Conservation (phyloP, 2,888 invertebrate genomes). For the Blastobasis lacticolella region DNA sequence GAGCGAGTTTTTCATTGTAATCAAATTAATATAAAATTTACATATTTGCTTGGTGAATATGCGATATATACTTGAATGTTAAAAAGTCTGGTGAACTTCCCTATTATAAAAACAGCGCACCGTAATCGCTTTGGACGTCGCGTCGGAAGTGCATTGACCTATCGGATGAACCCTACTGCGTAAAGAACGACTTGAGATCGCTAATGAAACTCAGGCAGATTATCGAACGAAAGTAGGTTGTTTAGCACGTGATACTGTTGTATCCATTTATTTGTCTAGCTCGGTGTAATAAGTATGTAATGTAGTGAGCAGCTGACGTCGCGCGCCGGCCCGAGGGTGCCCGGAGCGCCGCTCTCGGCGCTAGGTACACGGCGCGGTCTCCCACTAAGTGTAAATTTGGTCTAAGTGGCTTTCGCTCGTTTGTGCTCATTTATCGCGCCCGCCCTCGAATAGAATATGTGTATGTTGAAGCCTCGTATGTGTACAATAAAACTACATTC, state of each 20-base stretch:
- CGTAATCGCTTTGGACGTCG: conserved; percentile 60
- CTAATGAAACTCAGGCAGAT: not conserved
- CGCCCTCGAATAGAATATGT: conserved; percentile 50
- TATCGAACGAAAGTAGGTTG: not conserved
- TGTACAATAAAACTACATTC: conserved; percentile 60
- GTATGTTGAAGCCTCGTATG: conserved; percentile 49
- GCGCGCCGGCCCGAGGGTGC: conserved; percentile 24
- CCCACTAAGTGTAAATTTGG: conserved; percentile 73
- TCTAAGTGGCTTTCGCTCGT: conserved; percentile 69
- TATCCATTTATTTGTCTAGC: not conserved
- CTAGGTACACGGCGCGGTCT: conserved; percentile 49
- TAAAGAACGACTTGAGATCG: conserved; percentile 26
- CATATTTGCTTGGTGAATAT: too few species aligned
- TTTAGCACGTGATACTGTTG: conserved; percentile 1
- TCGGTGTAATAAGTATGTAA: not conserved
- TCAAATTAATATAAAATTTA: too few species aligned
- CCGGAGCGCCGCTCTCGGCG: conserved; percentile 33
- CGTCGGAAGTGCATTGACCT: conserved; percentile 72
- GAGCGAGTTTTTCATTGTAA: too few species aligned
- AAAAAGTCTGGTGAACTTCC: conserved; percentile 7
- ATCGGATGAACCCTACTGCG: conserved; percentile 57
- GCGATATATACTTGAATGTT: too few species aligned
- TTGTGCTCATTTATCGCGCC: conserved; percentile 62
- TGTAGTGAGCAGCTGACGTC: conserved; percentile 55
- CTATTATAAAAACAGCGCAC: conserved; percentile 52